Evolutionary conservation across 2,797 vertebrate genomes (phyloP).

Genomic region (Austrolebias charrua): DNA sequence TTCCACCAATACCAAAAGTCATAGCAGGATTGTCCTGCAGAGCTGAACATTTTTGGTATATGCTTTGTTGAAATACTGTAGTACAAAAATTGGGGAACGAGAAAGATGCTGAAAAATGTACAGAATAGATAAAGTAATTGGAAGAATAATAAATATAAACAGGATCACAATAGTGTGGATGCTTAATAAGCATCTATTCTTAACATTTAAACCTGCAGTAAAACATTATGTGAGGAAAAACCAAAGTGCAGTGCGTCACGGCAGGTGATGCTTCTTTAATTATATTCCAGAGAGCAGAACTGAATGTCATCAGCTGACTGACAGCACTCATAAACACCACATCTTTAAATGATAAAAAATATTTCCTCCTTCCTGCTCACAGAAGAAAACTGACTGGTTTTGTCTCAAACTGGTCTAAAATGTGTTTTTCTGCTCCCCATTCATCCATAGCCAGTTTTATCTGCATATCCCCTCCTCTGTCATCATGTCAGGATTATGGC

Average conservation of each 20-base stretch:
- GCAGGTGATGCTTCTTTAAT: constrained; percentile 24
- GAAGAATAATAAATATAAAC: too few relatives aligned
- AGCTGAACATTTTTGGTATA: too few relatives aligned
- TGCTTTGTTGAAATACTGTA: too few relatives aligned
- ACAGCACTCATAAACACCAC: constrained; percentile 34
- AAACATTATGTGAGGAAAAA: not conserved
- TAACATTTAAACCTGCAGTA: not conserved
- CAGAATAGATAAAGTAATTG: too few relatives aligned
- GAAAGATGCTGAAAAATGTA: too few relatives aligned
- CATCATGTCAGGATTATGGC: constrained; percentile 24
- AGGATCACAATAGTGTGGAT: too few relatives aligned
- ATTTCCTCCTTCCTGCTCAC: not conserved
- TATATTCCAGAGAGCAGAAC: constrained; percentile 4
- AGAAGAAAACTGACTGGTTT: too few relatives aligned
- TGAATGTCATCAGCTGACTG: constrained; percentile 14
- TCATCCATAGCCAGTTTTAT: not conserved
- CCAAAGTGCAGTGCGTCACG: constrained; percentile 12
- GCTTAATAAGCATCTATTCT: not conserved
- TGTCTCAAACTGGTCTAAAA: too few relatives aligned
- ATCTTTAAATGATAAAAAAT: not conserved
- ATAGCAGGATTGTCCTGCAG: too few relatives aligned
- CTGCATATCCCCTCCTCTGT: constrained; percentile 23
- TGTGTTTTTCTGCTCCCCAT: not conserved
- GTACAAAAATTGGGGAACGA: too few relatives aligned
- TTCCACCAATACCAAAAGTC: too few relatives aligned